A percentile compares a stretch with the other conserved stretches of the same genome.
These are phyloP conservation scores for Dasyprocta punctata DNA, from an alignment of 2,113 vertebrate species.

Conservation along the genomic window DNA sequence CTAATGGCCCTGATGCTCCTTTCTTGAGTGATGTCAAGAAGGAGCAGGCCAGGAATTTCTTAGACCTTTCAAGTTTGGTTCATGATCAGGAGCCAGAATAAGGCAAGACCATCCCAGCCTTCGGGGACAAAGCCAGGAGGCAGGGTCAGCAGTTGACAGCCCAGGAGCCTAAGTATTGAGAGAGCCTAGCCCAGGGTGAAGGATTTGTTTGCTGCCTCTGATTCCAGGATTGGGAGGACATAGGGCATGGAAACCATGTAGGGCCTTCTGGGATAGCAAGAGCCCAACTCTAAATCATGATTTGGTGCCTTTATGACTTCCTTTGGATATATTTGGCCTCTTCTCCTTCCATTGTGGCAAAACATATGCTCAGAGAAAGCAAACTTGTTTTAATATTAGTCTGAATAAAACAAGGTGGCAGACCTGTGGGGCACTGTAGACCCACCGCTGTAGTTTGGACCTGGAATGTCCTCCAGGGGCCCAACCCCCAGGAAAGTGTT, in stretches of 20 bases:
- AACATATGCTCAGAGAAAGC: neutral
- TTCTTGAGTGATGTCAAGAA: neutral
- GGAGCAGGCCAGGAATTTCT: neutral
- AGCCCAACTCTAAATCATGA: neutral
- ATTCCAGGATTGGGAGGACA: neutral
- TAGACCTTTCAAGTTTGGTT: neutral
- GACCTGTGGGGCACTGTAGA: neutral
- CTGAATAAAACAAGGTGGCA: neutral
- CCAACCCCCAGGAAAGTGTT: neutral
- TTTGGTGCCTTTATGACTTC: neutral
- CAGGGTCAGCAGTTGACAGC: neutral
- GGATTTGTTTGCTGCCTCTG: neutral
- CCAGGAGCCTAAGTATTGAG: neutral
- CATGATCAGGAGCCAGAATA: neutral
- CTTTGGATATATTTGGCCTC: neutral
- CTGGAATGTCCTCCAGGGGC: neutral
- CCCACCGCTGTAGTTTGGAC: neutral
- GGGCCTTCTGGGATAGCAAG: neutral
- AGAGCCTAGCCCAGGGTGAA: neutral
- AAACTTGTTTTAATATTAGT: neutral
- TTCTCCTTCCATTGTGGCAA: neutral
- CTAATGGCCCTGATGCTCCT: neutral
- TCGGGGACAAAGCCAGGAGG: neutral
- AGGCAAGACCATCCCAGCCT: neutral
- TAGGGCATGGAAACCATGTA: neutral